Conservation (phyloP, 2,888 invertebrate species). For the Tetragnatha montana region DNA sequence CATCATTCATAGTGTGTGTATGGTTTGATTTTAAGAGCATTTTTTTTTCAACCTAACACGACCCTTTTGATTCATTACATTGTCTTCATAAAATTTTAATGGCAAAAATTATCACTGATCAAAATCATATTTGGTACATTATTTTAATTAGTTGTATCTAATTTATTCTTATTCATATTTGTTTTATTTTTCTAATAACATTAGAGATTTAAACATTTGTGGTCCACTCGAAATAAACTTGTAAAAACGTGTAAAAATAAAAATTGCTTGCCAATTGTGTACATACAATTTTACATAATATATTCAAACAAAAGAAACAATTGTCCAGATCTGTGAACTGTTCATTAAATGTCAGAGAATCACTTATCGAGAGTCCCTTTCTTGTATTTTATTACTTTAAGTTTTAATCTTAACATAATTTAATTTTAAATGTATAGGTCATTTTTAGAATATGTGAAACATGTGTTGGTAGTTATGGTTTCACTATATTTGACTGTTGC, state of each 20-base stretch:
- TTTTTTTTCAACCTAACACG: not conserved
- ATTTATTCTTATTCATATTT: not conserved
- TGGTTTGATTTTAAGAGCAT: not conserved
- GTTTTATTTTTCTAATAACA: not conserved
- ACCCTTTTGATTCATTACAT: too few species aligned
- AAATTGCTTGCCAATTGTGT: not conserved
- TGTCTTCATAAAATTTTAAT: too few species aligned
- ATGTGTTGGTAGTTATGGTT: slow-evolving; percentile 8
- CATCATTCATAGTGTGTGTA: not conserved
- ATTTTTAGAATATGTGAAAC: not conserved
- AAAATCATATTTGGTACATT: too few species aligned
- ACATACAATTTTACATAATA: not conserved
- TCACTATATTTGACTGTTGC: slow-evolving; percentile 7
- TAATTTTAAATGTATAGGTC: not conserved
- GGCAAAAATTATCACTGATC: too few species aligned
- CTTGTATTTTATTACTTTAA: not conserved
- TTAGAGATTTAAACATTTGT: slow-evolving; percentile 4
- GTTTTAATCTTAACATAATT: too few species aligned
- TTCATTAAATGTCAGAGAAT: not conserved
- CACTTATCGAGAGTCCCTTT: not conserved
- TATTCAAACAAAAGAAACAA: not conserved
- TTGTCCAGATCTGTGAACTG: not conserved
- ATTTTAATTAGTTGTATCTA: not conserved
- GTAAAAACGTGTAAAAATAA: slow-evolving; percentile 9
- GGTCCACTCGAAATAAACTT: slow-evolving; percentile 18